Evolutionary conservation across 64 coral and sea anemone species (phyloP).

Genomic region (Hydrozoanthus tunicans): DNA sequence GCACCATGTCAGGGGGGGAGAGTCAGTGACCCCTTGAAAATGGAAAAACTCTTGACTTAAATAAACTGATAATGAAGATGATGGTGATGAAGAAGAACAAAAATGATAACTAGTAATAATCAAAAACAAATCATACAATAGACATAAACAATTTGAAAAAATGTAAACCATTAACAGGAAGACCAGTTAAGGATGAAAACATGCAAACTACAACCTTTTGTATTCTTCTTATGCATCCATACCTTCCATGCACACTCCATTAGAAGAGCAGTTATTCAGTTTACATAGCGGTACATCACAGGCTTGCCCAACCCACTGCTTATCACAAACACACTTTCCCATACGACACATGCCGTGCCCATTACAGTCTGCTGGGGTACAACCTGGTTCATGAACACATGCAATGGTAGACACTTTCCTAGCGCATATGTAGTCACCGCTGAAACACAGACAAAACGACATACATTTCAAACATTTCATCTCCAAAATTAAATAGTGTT

Average conservation of each 20-base stretch:
- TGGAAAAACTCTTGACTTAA: too few species aligned
- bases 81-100: too few species aligned
- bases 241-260: slow-evolving; percentile 84
- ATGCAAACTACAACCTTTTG: too few species aligned
- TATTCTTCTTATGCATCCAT: not conserved
- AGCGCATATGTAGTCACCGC: slow-evolving; percentile 75
- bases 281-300: slow-evolving; percentile 76
- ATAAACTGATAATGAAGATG: too few species aligned
- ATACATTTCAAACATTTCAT: not conserved
- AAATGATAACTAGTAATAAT: too few species aligned
- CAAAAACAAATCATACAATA: too few species aligned
- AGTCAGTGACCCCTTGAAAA: too few species aligned
- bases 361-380: slow-evolving; percentile 67
- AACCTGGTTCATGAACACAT: slow-evolving; percentile 90
- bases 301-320: slow-evolving; percentile 65
- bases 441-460: slow-evolving; percentile 37
- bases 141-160: too few species aligned
- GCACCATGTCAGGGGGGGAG: too few species aligned
- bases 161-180: too few species aligned
- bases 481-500: not conserved
- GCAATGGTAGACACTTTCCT: slow-evolving; percentile 88
- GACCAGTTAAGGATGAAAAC: too few species aligned
- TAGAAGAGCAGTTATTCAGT: slow-evolving; percentile 66
- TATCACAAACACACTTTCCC: slow-evolving; percentile 84
- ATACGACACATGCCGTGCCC: slow-evolving; percentile 70